Percentiles rank a stretch among this genome's conserved stretches.
Conservation (phyloP, 2,113 vertebrate species). For the Philantomba maxwellii region DNA sequence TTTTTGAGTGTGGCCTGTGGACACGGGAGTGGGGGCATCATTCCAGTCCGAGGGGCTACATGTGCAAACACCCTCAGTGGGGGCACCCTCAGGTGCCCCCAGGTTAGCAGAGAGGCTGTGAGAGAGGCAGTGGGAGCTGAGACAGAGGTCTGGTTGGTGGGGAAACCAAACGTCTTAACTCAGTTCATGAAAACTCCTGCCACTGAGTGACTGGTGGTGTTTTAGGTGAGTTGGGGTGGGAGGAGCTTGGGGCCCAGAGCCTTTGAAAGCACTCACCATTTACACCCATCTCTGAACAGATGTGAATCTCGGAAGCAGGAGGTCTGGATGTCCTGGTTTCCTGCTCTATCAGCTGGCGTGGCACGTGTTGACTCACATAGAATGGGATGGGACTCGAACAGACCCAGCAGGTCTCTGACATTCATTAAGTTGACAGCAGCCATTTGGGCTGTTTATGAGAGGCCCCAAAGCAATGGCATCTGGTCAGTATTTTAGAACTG, state of each 20-base stretch:
- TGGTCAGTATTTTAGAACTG: background rate
- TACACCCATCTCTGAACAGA: background rate
- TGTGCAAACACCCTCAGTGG: background rate
- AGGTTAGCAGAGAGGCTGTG: background rate
- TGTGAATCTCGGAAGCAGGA: background rate
- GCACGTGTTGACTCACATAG: background rate
- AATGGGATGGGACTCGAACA: background rate
- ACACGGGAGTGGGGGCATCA: fast-evolving
- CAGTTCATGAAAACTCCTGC: background rate
- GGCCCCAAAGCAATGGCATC: background rate
- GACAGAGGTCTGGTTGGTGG: background rate
- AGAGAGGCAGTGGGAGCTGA: too few species aligned
- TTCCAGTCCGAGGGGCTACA: background rate
- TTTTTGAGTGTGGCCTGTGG: background rate
- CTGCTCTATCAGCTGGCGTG: background rate
- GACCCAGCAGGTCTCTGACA: background rate
- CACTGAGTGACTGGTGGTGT: too few species aligned
- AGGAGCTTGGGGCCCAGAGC: background rate
- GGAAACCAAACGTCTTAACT: background rate
- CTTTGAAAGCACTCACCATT: background rate
- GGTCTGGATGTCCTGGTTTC: background rate
- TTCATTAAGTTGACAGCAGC: background rate
- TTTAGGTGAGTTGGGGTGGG: background rate
- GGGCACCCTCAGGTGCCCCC: background rate
- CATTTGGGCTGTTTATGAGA: background rate